Percentiles rank a stretch among this genome's conserved stretches.
These are phyloP conservation scores for Apeira syringaria DNA, from an alignment of 2,888 invertebrate genomes.

Conservation along the genomic window DNA sequence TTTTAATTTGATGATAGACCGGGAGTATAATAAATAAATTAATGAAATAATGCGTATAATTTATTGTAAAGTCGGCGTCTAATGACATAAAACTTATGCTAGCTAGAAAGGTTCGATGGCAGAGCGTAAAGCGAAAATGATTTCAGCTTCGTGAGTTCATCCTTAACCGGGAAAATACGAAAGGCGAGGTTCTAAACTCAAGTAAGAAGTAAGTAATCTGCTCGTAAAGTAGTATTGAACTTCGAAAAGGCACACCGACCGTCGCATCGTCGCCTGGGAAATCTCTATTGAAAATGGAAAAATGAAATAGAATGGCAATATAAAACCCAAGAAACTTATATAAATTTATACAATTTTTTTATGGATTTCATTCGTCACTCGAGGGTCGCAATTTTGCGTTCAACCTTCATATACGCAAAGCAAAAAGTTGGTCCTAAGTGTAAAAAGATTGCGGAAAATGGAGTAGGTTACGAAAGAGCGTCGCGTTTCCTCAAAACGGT, in stretches of 20 bases:
- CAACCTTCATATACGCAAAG: constrained; percentile 9
- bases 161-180: too few species aligned
- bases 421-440: constrained; percentile 14
- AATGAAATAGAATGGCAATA: constrained; percentile 26
- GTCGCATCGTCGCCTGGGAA: constrained; percentile 22
- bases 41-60: too few species aligned
- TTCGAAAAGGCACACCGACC: constrained; percentile 8
- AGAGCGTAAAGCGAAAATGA: too few species aligned
- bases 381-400: constrained; percentile 10
- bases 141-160: too few species aligned
- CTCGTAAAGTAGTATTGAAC: constrained; percentile 7
- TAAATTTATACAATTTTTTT: constrained; percentile 18
- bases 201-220: constrained; percentile 1
- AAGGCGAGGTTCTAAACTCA: too few species aligned
- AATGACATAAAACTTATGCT: too few species aligned
- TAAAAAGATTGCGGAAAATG: constrained; percentile 10
- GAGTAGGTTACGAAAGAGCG: constrained; percentile 6
- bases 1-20: too few species aligned
- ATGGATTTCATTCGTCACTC: constrained; percentile 20
- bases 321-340: constrained; percentile 22
- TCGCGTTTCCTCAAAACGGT: constrained; percentile 3
- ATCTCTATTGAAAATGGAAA: constrained; percentile 26
- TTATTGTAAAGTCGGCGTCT: too few species aligned
- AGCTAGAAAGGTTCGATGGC: too few species aligned
- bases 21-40: too few species aligned